Percentiles rank a stretch among this genome's conserved stretches.
phyloP scores from a whole-genome alignment of 2,888 invertebrate genomes.

The Lamellibrachia satsuma region DNA sequence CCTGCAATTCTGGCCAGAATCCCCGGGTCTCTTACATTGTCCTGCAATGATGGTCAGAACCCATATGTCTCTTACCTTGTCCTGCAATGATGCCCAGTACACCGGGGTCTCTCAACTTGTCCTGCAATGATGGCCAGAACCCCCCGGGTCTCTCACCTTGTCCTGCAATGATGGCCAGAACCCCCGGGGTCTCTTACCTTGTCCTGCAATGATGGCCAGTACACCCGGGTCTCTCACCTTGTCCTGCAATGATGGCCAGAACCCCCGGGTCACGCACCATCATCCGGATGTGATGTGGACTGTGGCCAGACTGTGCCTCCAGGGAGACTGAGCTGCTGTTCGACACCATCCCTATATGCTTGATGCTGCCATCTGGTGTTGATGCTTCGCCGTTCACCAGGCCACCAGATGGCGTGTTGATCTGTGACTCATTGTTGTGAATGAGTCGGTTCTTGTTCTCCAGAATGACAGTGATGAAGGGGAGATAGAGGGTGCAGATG shows the following conservation, averaged over 20 bases:
- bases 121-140: too few species aligned
- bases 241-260: conserved; percentile 54
- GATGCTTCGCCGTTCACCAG: conserved; percentile 28
- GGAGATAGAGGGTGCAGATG: conserved; percentile 89
- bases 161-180: background rate
- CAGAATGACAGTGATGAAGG: conserved; percentile 86
- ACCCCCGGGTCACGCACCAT: conserved; percentile 41
- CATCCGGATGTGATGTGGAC: background rate
- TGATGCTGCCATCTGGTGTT: background rate
- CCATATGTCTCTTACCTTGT: too few species aligned
- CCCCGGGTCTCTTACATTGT: too few species aligned
- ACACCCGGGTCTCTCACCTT: background rate
- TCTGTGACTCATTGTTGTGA: background rate
- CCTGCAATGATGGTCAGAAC: too few species aligned
- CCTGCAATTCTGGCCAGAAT: too few species aligned
- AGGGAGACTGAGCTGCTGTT: conserved; percentile 33
- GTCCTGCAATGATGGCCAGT: background rate
- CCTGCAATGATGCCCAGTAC: too few species aligned
- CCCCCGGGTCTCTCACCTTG: background rate
- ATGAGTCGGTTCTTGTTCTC: conserved; percentile 81
- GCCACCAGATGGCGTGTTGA: background rate
- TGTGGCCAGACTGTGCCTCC: conserved; percentile 19
- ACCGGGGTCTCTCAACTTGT: too few species aligned
- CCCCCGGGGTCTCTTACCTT: background rate
- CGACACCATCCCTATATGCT: conserved; percentile 19